phyloP scores from a whole-genome alignment of 1,140 invertebrate species.

The Agrilus planipennis region DNA sequence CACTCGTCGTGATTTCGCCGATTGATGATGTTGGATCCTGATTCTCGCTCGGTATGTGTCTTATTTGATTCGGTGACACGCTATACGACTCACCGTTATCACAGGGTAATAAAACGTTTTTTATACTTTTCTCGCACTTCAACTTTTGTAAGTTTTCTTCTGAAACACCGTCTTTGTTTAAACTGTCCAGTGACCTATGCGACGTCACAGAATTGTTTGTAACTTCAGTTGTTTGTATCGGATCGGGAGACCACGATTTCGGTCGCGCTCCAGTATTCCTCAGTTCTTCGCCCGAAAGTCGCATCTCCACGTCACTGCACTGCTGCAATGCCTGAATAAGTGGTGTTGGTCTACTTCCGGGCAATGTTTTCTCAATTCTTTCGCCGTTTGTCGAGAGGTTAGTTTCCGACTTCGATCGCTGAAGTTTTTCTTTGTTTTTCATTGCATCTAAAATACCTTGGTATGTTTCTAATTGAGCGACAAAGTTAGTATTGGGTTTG shows the following conservation, averaged over 20 bases:
- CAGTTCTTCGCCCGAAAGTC: constrained; percentile 20
- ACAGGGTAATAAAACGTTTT: constrained; percentile 69
- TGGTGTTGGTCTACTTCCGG: constrained; percentile 43
- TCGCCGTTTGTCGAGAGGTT: constrained; percentile 63
- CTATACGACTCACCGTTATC: constrained; percentile 75
- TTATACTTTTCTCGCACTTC: constrained; percentile 14
- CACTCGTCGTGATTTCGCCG: constrained; percentile 34
- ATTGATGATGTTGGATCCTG: constrained; percentile 3
- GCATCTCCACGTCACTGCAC: constrained; percentile 32
- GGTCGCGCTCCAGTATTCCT: constrained; percentile 38
- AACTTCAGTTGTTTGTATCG: constrained; percentile 19
- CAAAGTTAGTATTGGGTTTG: constrained; percentile 91
- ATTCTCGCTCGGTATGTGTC: constrained; percentile 47
- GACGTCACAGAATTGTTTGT: constrained; percentile 40
- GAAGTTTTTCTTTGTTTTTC: constrained; percentile 86
- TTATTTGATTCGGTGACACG: constrained; percentile 79
- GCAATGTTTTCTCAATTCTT: constrained; percentile 33
- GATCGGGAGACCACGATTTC: constrained; percentile 73
- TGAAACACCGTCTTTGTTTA: constrained; percentile 36
- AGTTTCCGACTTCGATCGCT: constrained; percentile 86
- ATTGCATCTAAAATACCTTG: constrained; percentile 92
- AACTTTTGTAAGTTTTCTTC: constrained; percentile 16
- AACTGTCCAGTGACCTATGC: constrained; percentile 48
- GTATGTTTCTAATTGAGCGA: constrained; percentile 89
- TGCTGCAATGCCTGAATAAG: constrained; percentile 40